Percentiles rank a stretch among this genome's conserved stretches.
phyloP scores from a whole-genome alignment of 64 coral and sea anemone species.

The Porites lutea region DNA sequence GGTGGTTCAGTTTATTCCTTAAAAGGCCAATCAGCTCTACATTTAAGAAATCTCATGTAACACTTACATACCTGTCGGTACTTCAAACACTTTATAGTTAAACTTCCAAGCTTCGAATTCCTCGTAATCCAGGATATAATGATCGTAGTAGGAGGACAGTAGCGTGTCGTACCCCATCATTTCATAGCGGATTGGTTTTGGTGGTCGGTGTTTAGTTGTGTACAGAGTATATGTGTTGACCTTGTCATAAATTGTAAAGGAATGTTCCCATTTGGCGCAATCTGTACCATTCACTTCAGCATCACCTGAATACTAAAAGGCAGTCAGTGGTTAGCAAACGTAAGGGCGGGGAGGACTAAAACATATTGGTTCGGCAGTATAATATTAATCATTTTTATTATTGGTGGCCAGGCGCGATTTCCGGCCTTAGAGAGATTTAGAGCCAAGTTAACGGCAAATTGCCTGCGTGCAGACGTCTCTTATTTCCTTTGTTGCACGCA shows the following conservation, averaged over 20 bases:
- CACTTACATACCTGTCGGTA: slow-evolving; percentile 78
- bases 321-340: neutral
- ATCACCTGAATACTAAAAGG: slow-evolving; percentile 70
- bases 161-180: slow-evolving; percentile 98
- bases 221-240: slow-evolving; percentile 92
- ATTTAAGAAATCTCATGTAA: neutral
- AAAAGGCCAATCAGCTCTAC: too few relatives aligned
- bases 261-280: slow-evolving; percentile 91
- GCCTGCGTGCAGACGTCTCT: too few relatives aligned
- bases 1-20: too few relatives aligned
- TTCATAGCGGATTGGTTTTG: slow-evolving; percentile 89
- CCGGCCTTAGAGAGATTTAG: too few relatives aligned
- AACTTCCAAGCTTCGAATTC: slow-evolving; percentile 83
- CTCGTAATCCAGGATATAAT: slow-evolving; percentile 95
- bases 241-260: slow-evolving; percentile 92
- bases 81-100: slow-evolving; percentile 73
- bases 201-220: slow-evolving; percentile 68
- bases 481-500: too few relatives aligned
- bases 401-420: too few relatives aligned
- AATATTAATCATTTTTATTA: too few relatives aligned
- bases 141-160: slow-evolving; percentile 98
- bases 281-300: slow-evolving; percentile 61
- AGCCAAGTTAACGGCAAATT: too few relatives aligned
- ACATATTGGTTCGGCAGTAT: too few relatives aligned
- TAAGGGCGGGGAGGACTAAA: too few relatives aligned